phyloP scores from a whole-genome alignment of 1,140 invertebrate species.

The Bombus superbus region DNA sequence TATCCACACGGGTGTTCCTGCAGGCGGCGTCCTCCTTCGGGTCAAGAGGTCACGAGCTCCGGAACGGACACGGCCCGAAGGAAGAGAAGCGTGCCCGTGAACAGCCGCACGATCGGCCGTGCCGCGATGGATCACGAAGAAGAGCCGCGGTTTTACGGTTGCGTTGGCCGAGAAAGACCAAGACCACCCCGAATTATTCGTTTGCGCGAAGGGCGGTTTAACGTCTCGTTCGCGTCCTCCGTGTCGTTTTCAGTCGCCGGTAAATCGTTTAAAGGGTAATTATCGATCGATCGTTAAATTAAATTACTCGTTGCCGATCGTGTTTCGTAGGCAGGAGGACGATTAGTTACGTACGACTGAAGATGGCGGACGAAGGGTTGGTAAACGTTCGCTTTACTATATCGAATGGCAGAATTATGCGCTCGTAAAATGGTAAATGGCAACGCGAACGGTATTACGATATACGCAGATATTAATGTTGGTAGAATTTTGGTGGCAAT shows the following conservation, averaged over 20 bases:
- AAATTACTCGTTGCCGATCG: not conserved
- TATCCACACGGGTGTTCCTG: conserved; percentile 74
- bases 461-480: not conserved
- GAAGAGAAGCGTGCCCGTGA: conserved; percentile 63
- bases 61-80: conserved; percentile 61
- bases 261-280: not conserved
- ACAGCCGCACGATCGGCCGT: no score
- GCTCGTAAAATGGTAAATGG: conserved; percentile 17
- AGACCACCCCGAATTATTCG: conserved; percentile 50
- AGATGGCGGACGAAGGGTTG: no score
- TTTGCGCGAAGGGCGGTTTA: not conserved
- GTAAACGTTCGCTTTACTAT: not conserved
- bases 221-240: not conserved
- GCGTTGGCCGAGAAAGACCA: conserved; percentile 5
- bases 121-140: conserved; percentile 40
- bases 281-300: not conserved
- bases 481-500: not conserved
- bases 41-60: conserved; percentile 65
- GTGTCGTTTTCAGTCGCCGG: no score
- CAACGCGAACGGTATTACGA: no score
- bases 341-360: not conserved
- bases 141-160: conserved; percentile 14
- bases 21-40: conserved; percentile 61
- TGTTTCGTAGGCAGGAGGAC: not conserved
- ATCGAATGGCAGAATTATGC: conserved; percentile 4